These are phyloP conservation scores for Somateria mollissima DNA, from an alignment of 2,797 vertebrate species.

Conservation along the genomic window DNA sequence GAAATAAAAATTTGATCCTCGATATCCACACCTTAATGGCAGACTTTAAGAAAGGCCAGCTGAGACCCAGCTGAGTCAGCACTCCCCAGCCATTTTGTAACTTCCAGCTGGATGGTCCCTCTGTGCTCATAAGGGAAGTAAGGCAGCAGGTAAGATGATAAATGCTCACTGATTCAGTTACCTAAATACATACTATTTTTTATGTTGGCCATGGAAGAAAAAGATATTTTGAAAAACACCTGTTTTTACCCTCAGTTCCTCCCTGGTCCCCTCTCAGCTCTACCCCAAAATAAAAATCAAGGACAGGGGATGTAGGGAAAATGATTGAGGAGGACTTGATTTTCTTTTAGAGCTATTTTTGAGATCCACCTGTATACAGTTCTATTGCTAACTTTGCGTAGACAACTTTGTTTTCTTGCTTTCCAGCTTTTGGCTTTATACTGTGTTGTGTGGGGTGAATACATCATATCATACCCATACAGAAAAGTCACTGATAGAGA, in stretches of 20 bases:
- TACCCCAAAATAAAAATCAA: neutral
- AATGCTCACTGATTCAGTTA: neutral
- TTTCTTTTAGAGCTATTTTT: neutral
- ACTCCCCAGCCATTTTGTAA: neutral
- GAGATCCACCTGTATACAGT: neutral
- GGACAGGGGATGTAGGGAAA: neutral
- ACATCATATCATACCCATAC: neutral
- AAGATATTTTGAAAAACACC: neutral
- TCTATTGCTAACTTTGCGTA: neutral
- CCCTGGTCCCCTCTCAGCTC: no score
- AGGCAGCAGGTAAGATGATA: neutral
- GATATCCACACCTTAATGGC: neutral
- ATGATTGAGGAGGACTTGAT: neutral
- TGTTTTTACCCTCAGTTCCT: neutral
- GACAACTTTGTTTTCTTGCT: neutral
- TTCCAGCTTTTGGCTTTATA: neutral
- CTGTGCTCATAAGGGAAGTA: neutral
- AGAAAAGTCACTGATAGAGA: neutral
- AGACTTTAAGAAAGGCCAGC: neutral
- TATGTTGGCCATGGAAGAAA: neutral
- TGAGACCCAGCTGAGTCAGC: neutral
- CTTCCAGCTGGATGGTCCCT: neutral
- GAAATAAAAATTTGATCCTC: neutral
- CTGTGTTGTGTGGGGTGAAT: neutral
- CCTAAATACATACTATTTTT: neutral